Percentiles rank a stretch among this genome's conserved stretches.
Evolutionary conservation across 2,888 invertebrate genomes (phyloP).

Genomic region (Sarcophaga subvicina): DNA sequence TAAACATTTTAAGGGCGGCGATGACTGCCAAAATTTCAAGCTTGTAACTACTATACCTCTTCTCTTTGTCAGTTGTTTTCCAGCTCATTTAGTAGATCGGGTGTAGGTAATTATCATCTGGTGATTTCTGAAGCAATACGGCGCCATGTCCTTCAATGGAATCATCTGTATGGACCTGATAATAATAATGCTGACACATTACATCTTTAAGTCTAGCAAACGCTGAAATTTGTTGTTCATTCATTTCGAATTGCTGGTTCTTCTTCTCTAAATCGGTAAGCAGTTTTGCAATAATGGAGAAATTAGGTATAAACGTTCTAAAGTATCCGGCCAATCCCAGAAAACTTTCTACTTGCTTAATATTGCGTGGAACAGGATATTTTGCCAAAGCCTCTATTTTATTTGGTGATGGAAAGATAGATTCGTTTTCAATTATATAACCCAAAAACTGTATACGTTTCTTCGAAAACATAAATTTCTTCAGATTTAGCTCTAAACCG

Average conservation of each 20-base stretch:
- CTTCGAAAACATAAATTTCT: slow-evolving; percentile 67
- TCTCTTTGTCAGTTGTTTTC: slow-evolving; percentile 58
- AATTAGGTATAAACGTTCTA: slow-evolving; percentile 72
- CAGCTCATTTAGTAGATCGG: slow-evolving; percentile 67
- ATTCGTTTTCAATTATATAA: slow-evolving; percentile 62
- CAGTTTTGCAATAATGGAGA: slow-evolving; percentile 70
- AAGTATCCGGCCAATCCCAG: slow-evolving; percentile 74
- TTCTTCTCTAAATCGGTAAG: slow-evolving; percentile 69
- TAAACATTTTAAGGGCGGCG: slow-evolving; percentile 71
- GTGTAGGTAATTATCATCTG: slow-evolving; percentile 58
- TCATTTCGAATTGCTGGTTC: slow-evolving; percentile 67
- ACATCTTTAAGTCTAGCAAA: slow-evolving; percentile 67
- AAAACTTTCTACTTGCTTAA: slow-evolving; percentile 73
- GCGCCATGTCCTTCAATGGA: slow-evolving; percentile 68
- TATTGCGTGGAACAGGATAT: slow-evolving; percentile 71
- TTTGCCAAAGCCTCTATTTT: slow-evolving; percentile 72
- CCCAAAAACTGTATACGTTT: slow-evolving; percentile 65
- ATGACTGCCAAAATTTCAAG: slow-evolving; percentile 72
- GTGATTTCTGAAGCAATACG: slow-evolving; percentile 61
- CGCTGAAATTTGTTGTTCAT: slow-evolving; percentile 63
- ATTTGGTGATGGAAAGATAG: slow-evolving; percentile 68
- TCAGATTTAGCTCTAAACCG: slow-evolving; percentile 62
- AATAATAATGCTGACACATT: slow-evolving; percentile 55
- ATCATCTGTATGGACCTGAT: slow-evolving; percentile 65
- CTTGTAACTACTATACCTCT: slow-evolving; percentile 69